Conservation (phyloP, 2,888 invertebrate genomes). For the Dastarcus helophoroides region DNA sequence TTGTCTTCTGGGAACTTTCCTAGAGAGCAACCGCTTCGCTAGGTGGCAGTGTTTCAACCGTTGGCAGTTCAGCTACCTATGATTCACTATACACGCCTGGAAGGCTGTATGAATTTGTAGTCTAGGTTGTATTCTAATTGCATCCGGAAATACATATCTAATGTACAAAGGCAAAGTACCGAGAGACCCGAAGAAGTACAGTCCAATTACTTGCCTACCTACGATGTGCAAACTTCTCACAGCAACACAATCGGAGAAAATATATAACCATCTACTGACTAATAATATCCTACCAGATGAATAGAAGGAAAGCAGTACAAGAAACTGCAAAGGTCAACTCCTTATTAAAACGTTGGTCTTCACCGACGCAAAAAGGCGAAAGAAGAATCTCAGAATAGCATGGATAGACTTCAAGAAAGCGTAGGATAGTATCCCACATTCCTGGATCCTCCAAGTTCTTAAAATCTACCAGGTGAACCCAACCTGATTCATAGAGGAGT, state of each 20-base stretch:
- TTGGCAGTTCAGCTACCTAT: too few species aligned
- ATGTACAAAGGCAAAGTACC: too few species aligned
- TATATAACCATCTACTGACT: constrained; percentile 8
- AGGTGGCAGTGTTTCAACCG: too few species aligned
- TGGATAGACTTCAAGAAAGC: constrained; percentile 7
- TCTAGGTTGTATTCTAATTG: too few species aligned
- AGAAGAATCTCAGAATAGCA: too few species aligned
- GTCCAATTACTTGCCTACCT: constrained; percentile 8
- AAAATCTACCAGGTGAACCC: constrained; percentile 10
- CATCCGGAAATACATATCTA: too few species aligned
- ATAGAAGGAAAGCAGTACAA: constrained; percentile 11
- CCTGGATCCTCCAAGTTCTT: constrained; percentile 5
- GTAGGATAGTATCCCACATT: constrained; percentile 8
- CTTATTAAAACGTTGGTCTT: constrained; percentile 6
- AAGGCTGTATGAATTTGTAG: too few species aligned
- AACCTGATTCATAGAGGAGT: background rate
- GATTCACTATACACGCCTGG: too few species aligned
- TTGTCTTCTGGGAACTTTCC: too few species aligned
- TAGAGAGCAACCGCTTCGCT: too few species aligned
- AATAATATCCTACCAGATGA: constrained; percentile 5
- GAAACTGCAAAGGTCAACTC: constrained; percentile 10
- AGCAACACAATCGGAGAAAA: constrained; percentile 4
- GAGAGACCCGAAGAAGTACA: too few species aligned
- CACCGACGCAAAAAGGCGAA: constrained; percentile 2
- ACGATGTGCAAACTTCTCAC: too few species aligned